These are phyloP conservation scores for Cantharis nigra DNA, from an alignment of 2,888 invertebrate genomes.

Conservation along the genomic window DNA sequence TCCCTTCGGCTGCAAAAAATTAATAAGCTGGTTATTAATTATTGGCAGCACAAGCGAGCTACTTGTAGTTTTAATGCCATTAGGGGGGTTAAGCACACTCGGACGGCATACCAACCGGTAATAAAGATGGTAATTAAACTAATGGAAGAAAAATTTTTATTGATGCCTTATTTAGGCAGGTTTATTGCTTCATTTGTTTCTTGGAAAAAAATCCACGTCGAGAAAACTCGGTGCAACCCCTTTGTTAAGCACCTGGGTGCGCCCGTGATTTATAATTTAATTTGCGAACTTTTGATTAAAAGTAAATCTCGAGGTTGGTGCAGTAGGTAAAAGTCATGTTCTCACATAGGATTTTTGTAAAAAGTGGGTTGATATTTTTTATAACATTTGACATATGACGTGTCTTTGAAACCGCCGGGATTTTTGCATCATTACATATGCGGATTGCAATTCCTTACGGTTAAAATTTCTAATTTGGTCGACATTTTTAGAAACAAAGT, in stretches of 20 bases:
- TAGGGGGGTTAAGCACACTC: not conserved
- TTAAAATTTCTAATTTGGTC: constrained; percentile 7
- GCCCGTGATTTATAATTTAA: not conserved
- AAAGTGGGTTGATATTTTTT: not conserved
- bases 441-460: constrained; percentile 1
- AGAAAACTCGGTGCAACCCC: not conserved
- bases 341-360: not conserved
- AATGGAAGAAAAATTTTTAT: not conserved
- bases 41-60: not conserved
- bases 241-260: not conserved
- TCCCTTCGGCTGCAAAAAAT: not conserved
- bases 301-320: not conserved
- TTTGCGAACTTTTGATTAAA: not conserved
- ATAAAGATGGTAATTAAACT: not conserved
- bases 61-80: not conserved
- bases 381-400: constrained; percentile 9
- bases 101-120: not conserved
- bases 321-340: not conserved
- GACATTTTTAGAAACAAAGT: not conserved
- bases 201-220: not conserved
- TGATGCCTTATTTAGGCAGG: not conserved
- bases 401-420: constrained; percentile 9
- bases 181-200: not conserved
- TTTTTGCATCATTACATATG: constrained; percentile 16
- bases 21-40: not conserved